Conservation (phyloP, 2,888 invertebrate species). For the Dryococelus australis region DNA sequence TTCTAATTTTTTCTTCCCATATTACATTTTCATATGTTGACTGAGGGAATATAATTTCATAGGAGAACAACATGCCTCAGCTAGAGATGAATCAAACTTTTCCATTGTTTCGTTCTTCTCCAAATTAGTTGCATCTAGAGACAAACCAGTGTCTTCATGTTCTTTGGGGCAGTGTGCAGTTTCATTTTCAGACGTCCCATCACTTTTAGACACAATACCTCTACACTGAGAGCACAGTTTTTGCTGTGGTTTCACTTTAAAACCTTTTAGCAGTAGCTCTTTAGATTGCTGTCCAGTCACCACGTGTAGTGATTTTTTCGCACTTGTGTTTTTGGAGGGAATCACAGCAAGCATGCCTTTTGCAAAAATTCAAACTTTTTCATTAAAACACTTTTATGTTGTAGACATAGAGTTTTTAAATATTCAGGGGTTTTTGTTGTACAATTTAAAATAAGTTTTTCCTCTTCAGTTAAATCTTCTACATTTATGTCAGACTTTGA, state of each 20-base stretch:
- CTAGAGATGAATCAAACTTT: not conserved
- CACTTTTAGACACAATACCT: not conserved
- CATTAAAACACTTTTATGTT: not conserved
- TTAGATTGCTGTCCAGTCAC: not conserved
- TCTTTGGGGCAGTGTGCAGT: not conserved
- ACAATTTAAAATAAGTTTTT: constrained; percentile 6
- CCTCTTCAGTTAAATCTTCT: not conserved
- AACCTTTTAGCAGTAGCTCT: not conserved
- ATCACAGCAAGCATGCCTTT: constrained; percentile 32
- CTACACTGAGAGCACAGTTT: not conserved
- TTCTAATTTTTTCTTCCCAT: not conserved
- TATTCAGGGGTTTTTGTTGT: not conserved
- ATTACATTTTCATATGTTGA: not conserved
- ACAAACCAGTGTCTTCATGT: not conserved
- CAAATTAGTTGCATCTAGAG: not conserved
- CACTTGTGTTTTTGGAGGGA: constrained; percentile 18
- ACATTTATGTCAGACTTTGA: not conserved
- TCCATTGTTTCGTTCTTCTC: constrained; percentile 21
- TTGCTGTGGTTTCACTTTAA: constrained; percentile 27
- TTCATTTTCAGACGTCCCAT: not conserved
- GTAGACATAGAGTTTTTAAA: not conserved
- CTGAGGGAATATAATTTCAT: constrained; percentile 22
- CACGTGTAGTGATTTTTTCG: constrained; percentile 23
- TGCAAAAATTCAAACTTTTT: constrained; percentile 30
- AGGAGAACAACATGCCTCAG: not conserved